Evolutionary conservation across 2,888 invertebrate species (phyloP), one percentile per base, ranked within the genome.

Genomic region (Bellardia bayeri): DNA sequence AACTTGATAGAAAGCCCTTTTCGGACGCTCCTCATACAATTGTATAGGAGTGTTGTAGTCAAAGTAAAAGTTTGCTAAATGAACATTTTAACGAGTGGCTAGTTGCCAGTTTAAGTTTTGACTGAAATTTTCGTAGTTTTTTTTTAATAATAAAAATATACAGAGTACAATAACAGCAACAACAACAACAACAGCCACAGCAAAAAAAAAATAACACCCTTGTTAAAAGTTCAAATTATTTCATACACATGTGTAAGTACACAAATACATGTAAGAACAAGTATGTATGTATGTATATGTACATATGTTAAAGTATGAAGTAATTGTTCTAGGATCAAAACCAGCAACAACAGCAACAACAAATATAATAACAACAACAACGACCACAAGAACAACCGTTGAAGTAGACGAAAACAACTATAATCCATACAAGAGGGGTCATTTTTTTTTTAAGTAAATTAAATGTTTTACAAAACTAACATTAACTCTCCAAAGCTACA

Each of bases 41-140:
- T 37, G 33, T n/a, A 9, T 58, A 30, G 58, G 11, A 58, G 58
- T 61, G 30, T 40, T 45, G 3, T 33, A 76, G 71, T 51, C 42
- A 42, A 51, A 49, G 30, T 42, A 58, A 56, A 51, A 69, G 54
- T 72, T 76, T 56, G 71, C 75, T 71, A 82, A 87, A 85, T 82
- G 79, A 85, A 85, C 72, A 72, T 87, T 87, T 87, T 74, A 87
- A 84, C 82, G 84, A 87, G 84, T 87, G 84, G 81, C 87, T 69
- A 87, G 87, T 81, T 81, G 81, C 76, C 81, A 84, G 82, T 75
- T 74, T 61, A 58, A 79, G 79, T 85, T 84, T 85, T 68, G 80
- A 80, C 79, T 74, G 42, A 66, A 45, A 61, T 75, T 72, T 69
- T 61, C 4, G 11, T 58, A 61, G 42, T 66, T 74, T 58, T 82